Percentiles rank a stretch among this genome's conserved stretches.
phyloP scores from a whole-genome alignment of 2,888 invertebrate species.

The Cinara cedri region DNA sequence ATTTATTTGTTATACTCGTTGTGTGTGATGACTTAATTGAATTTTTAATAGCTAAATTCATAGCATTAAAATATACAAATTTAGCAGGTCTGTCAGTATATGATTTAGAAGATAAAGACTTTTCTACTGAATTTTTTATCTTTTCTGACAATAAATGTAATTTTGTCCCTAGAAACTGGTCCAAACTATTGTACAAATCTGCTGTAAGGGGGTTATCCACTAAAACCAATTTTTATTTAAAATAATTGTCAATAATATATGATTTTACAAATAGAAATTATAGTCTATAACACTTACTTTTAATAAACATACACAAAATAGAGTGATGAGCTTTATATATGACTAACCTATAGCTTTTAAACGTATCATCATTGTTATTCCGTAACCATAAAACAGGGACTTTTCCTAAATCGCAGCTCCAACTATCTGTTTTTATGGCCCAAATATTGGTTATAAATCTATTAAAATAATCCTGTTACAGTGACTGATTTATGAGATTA shows the following conservation, averaged over 20 bases:
- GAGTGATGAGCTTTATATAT: conserved; percentile 52
- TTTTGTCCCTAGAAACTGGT: conserved; percentile 46
- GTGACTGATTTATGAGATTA: neutral
- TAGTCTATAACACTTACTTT: conserved; percentile 27
- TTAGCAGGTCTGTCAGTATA: conserved; percentile 46
- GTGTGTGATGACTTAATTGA: conserved; percentile 35
- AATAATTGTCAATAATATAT: neutral
- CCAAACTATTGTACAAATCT: conserved; percentile 45
- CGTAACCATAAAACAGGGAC: conserved; percentile 46
- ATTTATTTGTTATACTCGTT: neutral
- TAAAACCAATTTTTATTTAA: conserved; percentile 10
- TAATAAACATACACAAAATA: conserved; percentile 47
- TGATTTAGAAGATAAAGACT: conserved; percentile 26
- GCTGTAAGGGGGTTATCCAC: conserved; percentile 24
- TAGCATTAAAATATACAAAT: conserved; percentile 51
- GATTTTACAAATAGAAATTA: neutral
- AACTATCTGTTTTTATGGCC: conserved; percentile 49
- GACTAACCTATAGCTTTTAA: conserved; percentile 39
- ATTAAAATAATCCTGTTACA: neutral
- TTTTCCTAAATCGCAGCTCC: conserved; percentile 46
- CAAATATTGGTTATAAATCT: conserved; percentile 50
- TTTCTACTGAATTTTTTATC: conserved; percentile 49
- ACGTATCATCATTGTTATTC: conserved; percentile 27
- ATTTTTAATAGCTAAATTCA: conserved; percentile 55
- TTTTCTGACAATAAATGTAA: conserved; percentile 48